Conservation (phyloP, 2,888 invertebrate genomes). For the Gastrophysa polygoni region DNA sequence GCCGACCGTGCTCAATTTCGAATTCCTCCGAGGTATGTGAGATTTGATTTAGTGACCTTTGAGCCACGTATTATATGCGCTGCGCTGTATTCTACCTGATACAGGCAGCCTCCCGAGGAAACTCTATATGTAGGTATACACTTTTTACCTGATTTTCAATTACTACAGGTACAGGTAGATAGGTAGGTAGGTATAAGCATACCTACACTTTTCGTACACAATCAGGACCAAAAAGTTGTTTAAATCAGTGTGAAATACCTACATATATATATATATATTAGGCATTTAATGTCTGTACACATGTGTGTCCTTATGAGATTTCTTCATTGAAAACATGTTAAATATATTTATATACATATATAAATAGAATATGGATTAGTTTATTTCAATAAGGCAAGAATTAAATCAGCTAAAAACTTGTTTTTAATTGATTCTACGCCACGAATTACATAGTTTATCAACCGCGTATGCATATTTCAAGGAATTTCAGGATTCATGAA, state of each 20-base stretch:
- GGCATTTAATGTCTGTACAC: no score
- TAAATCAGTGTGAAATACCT: no score
- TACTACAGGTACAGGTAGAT: conserved; percentile 19
- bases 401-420: conserved; percentile 25
- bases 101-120: conserved; percentile 33
- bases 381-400: no score
- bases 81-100: conserved; percentile 42
- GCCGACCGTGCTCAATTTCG: conserved; percentile 38
- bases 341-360: background rate
- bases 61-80: conserved; percentile 50
- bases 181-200: conserved; percentile 15
- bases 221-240: background rate
- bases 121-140: conserved; percentile 35
- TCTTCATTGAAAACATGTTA: conserved; percentile 17
- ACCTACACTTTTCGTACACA: background rate
- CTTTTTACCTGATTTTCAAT: conserved; percentile 37
- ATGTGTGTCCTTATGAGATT: background rate
- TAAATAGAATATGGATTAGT: background rate
- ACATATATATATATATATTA: no score
- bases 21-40: conserved; percentile 37
- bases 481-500: conserved; percentile 17
- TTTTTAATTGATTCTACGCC: conserved; percentile 27
- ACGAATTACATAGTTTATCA: conserved; percentile 18
- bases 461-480: conserved; percentile 17
- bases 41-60: conserved; percentile 40